Percentiles rank a stretch among this genome's conserved stretches.
Conservation (phyloP, 1,140 invertebrate genomes). For the Aricia agestis region DNA sequence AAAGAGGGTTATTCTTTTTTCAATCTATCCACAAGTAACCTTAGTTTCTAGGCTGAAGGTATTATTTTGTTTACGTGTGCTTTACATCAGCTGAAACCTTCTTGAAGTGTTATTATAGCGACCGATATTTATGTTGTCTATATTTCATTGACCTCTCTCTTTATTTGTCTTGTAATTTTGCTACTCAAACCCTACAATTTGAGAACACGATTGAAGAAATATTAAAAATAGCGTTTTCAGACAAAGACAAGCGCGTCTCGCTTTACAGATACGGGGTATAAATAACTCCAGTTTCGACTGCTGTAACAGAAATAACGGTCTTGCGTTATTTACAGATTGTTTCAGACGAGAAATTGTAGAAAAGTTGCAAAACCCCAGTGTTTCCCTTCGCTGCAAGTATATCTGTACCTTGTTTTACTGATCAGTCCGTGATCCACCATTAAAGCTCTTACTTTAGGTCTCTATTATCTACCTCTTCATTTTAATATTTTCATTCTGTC, state of each 20-base stretch:
- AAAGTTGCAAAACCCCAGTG: background rate
- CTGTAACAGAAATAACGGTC: constrained; percentile 1
- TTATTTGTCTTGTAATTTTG: background rate
- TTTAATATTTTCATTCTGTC: no score
- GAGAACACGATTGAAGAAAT: background rate
- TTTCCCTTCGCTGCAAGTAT: background rate
- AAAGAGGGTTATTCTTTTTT: background rate
- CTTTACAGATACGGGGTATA: constrained; percentile 8
- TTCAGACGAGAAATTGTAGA: background rate
- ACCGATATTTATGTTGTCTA: no score
- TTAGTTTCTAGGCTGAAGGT: background rate
- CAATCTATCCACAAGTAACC: background rate
- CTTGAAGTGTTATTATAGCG: background rate
- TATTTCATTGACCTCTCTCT: background rate
- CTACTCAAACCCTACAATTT: background rate
- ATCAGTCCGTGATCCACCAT: no score
- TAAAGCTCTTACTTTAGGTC: no score
- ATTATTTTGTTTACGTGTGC: background rate
- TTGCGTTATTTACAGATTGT: constrained; percentile 8
- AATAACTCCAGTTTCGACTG: constrained; percentile 7
- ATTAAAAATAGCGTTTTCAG: constrained; percentile 9
- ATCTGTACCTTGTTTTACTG: no score
- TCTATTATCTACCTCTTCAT: no score
- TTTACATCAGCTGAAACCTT: background rate
- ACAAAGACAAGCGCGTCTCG: constrained; percentile 10